A percentile compares a stretch with the other conserved stretches of the same genome.
These are phyloP conservation scores for Ormia ochracea DNA, from an alignment of 2,888 invertebrate species.

Conservation along the genomic window DNA sequence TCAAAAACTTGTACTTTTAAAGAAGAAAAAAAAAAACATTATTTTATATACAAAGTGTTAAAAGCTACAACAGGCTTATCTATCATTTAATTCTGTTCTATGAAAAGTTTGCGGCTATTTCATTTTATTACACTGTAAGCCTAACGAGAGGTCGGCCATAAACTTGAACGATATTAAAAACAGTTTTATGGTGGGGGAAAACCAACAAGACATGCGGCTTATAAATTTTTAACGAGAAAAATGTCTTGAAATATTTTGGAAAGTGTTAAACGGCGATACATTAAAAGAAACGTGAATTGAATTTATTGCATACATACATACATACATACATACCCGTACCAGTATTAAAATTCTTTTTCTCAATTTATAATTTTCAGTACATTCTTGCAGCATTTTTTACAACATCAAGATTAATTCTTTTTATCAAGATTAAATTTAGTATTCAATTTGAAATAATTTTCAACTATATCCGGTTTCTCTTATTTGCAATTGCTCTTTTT, in stretches of 20 bases:
- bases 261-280: background rate
- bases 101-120: background rate
- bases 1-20: background rate
- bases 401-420: background rate
- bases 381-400: background rate
- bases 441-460: constrained; percentile 58
- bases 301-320: background rate
- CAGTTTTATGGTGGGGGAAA: background rate
- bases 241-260: background rate
- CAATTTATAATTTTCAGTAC: constrained; percentile 1
- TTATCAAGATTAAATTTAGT: constrained; percentile 55
- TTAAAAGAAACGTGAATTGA: background rate
- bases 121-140: background rate
- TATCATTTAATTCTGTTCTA: background rate
- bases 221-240: background rate
- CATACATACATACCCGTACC: too few relatives aligned
- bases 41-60: background rate
- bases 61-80: background rate
- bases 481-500: background rate
- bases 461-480: constrained; percentile 51
- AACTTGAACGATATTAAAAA: background rate
- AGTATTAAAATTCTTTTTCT: background rate
- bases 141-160: background rate
- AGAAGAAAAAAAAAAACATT: background rate
- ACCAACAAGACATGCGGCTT: background rate